A percentile compares a stretch with the other conserved stretches of the same genome.
Evolutionary conservation across 64 coral and sea anemone species (phyloP).

Genomic region (Platygyra sinensis): DNA sequence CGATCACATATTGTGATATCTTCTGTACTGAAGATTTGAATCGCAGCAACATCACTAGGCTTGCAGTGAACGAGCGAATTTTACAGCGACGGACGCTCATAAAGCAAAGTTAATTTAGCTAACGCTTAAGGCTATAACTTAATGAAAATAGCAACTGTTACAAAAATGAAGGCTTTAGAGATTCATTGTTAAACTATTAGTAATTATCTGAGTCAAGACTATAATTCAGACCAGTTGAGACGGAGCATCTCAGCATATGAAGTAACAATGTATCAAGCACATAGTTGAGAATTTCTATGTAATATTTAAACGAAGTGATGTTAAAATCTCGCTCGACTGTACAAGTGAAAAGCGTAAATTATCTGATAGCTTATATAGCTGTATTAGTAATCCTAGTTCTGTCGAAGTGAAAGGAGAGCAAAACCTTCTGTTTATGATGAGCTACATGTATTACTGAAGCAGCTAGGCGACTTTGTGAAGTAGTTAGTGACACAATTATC

Average conservation of each 20-base stretch:
- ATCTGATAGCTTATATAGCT: neutral
- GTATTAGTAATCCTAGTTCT: neutral
- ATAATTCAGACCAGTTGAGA: neutral
- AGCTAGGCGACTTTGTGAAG: neutral
- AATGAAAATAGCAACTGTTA: neutral
- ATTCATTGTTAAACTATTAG: neutral
- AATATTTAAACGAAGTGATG: neutral
- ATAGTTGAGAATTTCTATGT: neutral
- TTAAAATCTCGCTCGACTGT: neutral
- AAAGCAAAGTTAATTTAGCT: neutral
- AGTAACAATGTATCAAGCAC: neutral
- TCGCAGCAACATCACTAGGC: neutral
- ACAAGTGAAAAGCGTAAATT: neutral
- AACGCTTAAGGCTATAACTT: neutral
- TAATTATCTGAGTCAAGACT: neutral
- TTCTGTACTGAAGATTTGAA: neutral
- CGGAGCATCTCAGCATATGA: neutral
- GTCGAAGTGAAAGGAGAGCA: neutral
- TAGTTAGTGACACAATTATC: neutral
- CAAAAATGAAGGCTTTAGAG: neutral
- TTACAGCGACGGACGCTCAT: neutral
- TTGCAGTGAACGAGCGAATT: neutral
- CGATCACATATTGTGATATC: neutral
- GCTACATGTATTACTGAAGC: too few relatives aligned
- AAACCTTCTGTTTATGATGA: neutral